A percentile compares a stretch with the other conserved stretches of the same genome.
Conservation (phyloP, 2,888 invertebrate species). For the Coecobrya sp. region DNA sequence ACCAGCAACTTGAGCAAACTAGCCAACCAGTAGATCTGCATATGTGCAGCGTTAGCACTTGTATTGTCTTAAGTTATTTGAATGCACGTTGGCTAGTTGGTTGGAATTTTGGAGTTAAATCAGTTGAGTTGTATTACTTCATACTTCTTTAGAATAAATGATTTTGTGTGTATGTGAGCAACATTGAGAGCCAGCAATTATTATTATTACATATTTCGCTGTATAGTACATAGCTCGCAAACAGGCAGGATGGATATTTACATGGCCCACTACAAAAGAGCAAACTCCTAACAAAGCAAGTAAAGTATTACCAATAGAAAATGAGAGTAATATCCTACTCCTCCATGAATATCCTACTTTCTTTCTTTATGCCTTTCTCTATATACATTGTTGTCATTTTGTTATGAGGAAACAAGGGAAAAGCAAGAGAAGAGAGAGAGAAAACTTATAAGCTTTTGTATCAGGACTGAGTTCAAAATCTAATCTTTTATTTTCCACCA, state of each 20-base stretch:
- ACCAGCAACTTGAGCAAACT: background rate
- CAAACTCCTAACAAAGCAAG: background rate
- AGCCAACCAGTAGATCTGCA: background rate
- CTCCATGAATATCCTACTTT: background rate
- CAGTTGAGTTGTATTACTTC: too few species aligned
- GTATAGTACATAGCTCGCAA: background rate
- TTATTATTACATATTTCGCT: too few species aligned
- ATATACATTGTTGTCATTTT: background rate
- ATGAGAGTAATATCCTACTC: constrained; percentile 11
- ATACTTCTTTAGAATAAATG: constrained; percentile 36
- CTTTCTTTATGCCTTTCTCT: background rate
- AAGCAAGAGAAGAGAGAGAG: background rate
- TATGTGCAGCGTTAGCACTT: background rate
- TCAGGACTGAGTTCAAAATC: background rate
- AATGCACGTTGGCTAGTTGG: background rate
- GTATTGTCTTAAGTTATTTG: background rate
- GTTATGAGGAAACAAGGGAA: too few species aligned
- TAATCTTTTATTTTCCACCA: background rate
- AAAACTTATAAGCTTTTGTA: background rate
- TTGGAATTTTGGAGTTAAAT: constrained; percentile 20
- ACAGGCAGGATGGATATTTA: background rate
- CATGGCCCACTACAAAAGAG: background rate
- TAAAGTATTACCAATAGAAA: constrained; percentile 23
- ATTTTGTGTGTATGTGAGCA: background rate
- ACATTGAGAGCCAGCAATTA: background rate